phyloP scores from a whole-genome alignment of 2,888 invertebrate species.

The Macrostomum cliftonense region DNA sequence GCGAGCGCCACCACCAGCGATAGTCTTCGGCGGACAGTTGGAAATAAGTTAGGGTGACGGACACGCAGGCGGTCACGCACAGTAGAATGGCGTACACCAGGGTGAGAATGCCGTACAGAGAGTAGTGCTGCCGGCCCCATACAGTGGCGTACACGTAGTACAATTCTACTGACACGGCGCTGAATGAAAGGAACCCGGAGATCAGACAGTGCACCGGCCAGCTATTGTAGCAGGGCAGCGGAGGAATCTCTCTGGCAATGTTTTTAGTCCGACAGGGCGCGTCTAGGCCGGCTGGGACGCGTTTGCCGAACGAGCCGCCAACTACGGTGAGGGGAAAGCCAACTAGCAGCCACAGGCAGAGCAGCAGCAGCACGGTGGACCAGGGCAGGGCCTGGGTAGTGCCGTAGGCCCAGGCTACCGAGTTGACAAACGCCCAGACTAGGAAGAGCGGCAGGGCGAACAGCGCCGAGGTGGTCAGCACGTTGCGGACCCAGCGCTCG shows the following conservation, averaged over 20 bases:
- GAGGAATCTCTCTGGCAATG: slow-evolving; percentile 40
- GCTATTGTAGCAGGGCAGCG: slow-evolving; percentile 38
- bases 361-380: slow-evolving; percentile 39
- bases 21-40: slow-evolving; percentile 31
- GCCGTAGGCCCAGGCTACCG: slow-evolving; percentile 29
- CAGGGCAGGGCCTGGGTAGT: slow-evolving; percentile 39
- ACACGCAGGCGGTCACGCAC: slow-evolving; percentile 41
- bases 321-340: slow-evolving; percentile 42
- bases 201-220: slow-evolving; percentile 38
- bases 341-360: slow-evolving; percentile 39
- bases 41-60: slow-evolving; percentile 35
- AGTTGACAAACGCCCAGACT: slow-evolving; percentile 29
- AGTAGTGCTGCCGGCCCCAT: slow-evolving; percentile 43
- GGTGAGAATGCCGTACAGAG: slow-evolving; percentile 40
- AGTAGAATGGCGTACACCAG: slow-evolving; percentile 40
- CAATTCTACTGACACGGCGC: slow-evolving; percentile 42
- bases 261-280: slow-evolving; percentile 42
- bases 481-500: slow-evolving; percentile 27
- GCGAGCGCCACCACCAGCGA: slow-evolving; percentile 33
- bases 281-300: slow-evolving; percentile 37
- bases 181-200: slow-evolving; percentile 41
- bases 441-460: slow-evolving; percentile 28
- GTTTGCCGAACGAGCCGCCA: slow-evolving; percentile 41
- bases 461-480: slow-evolving; percentile 28
- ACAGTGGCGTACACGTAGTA: slow-evolving; percentile 43